Base-by-base conservation (phyloP, 2,797 vertebrate genomes). In the Taenioides sp. region DNA sequence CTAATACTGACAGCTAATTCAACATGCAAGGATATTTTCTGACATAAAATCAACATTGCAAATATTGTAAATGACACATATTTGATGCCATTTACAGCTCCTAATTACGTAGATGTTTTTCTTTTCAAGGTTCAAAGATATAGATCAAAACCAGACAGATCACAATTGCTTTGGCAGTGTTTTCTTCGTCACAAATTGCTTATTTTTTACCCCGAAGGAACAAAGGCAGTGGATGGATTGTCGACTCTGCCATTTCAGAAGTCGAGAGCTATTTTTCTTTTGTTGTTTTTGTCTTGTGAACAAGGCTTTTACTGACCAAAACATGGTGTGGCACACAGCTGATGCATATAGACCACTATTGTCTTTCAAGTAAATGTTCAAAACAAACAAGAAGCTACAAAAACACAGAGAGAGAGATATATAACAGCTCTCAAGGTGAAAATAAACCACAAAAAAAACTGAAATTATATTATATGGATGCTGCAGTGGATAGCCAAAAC, bases 181-280 rank as follows among this genome's bases (percentile, higher is more conserved):
- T 87, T 69, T 70, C 54, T 80, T 84, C 73, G 65, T 40, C 71
- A 69, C 61, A 87, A 88, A 85, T 86, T 79, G 79, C 76, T 85
- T 77, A 69, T 84, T 87, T 86, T 77, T 80, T 84, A 67, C 80
- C 69, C 23, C 10, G 1, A 37, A 76, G 64, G 69, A 87, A 91
- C 84, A 88, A 87, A 87, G 75, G 73, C 71, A 76, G 65, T 7
- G 73, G 73, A 72, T 65, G 69, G 79, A 79, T 81, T 1, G 54
- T 67, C 67, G 64, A 43, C 10, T 17, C 54, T 74, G 47, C 40
- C 65, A 72, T 82, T 80, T 81, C 70, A 85, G 74, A 84, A 40
- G 69, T 82, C 72, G 67, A 72, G 66, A 80, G 74, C 72, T 65
- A 69, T 76, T 77, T 54, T 10, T 75, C 62, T 71, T 17, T 70